phyloP scores from a whole-genome alignment of 2,797 vertebrate genomes.

The Eleutherodactylus coqui region DNA sequence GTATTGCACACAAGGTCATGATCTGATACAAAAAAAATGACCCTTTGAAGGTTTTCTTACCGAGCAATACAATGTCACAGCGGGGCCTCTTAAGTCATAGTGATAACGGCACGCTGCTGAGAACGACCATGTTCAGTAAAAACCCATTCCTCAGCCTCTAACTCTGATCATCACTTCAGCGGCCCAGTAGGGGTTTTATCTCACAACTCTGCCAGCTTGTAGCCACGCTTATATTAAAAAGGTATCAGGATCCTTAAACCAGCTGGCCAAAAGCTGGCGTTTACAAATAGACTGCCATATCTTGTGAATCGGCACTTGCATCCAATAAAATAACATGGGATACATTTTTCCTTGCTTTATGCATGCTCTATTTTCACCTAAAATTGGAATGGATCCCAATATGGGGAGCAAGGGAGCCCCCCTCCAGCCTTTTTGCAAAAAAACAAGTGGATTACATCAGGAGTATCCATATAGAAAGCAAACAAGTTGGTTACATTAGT shows the following conservation, averaged over 20 bases:
- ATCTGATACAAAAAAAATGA: background rate
- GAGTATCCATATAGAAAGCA: too few species aligned
- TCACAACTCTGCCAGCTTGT: background rate
- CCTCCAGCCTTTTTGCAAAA: too few species aligned
- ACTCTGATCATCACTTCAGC: background rate
- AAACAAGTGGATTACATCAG: too few species aligned
- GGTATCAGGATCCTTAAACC: background rate
- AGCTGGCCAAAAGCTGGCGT: background rate
- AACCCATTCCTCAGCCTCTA: background rate
- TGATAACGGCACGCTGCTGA: background rate
- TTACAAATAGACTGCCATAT: background rate
- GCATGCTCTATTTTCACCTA: too few species aligned
- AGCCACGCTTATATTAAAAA: background rate
- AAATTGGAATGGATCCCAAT: too few species aligned
- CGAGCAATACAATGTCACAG: background rate
- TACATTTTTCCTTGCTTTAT: too few species aligned
- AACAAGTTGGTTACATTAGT: too few species aligned
- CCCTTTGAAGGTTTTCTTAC: background rate
- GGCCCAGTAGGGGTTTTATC: background rate
- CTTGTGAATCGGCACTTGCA: background rate
- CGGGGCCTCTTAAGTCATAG: background rate
- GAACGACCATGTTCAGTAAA: background rate
- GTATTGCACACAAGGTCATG: background rate
- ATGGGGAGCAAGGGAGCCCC: too few species aligned
- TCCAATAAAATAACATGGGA: background rate